Percentiles rank a stretch among this genome's conserved stretches.
phyloP scores from a whole-genome alignment of 2,797 vertebrate genomes.

The Chloroceryle inda region DNA sequence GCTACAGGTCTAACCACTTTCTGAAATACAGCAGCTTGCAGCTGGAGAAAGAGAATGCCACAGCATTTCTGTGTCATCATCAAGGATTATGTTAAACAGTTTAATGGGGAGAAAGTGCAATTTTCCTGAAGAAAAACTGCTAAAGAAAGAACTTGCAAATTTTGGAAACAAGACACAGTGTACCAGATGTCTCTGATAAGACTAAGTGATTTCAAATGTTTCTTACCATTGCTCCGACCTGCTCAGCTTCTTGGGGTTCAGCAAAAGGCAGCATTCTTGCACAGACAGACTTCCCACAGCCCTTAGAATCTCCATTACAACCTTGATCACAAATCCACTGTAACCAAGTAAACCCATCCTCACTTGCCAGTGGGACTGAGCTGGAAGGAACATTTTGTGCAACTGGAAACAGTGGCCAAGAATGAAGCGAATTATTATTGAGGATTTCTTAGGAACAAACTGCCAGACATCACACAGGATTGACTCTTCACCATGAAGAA shows the following conservation, averaged over 20 bases:
- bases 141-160: background rate
- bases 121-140: conserved; percentile 4
- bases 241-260: background rate
- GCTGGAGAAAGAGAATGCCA: conserved; percentile 33
- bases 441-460: background rate
- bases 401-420: background rate
- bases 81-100: conserved; percentile 32
- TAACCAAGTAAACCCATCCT: background rate
- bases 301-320: background rate
- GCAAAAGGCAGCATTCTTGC: background rate
- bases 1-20: conserved; percentile 26
- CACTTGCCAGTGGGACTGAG: background rate
- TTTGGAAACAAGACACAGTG: background rate
- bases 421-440: background rate
- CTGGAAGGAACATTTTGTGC: background rate
- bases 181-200: conserved; percentile 5
- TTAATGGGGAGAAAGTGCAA: background rate
- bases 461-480: background rate
- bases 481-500: background rate
- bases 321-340: background rate
- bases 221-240: background rate
- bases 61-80: background rate
- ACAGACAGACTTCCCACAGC: background rate
- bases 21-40: conserved; percentile 1
- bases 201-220: background rate